Evolutionary conservation across 1,140 invertebrate genomes (phyloP), one percentile per base, ranked within the genome.

Genomic region (Daktulosphaira vitifoliae): DNA sequence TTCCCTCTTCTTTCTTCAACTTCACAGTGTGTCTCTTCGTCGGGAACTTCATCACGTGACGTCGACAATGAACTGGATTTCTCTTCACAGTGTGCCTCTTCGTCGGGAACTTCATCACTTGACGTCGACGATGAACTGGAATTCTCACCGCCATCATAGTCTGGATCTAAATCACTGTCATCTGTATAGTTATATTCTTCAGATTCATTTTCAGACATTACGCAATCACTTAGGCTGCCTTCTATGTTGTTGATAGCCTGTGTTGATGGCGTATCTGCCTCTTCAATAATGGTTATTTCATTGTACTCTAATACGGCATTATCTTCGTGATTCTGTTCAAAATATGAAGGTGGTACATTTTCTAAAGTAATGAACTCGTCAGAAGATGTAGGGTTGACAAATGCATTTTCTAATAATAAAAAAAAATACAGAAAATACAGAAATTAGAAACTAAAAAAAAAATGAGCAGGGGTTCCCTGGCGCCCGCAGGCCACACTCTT

Each of bases 141-240:
- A 48, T 48, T 48, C 44, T 48, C 44, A 48, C 20, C 44, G 16
- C 44, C 44, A n/a, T n/a, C n/a, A 48, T 48, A 48, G 44, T 48
- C 44, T 48, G 44, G 44, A 48, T 48, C 44, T 20, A 22, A 48
- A 48, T 48, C 44, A 48, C 44, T 48, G 44, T 48, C 44, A 48
- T 48, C 44, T 20, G 44, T 48, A 48, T 22, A 0, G 44, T 48
- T 48, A 48, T 22, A 48, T 48, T 1, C 44, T 48, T 20, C 22
- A 48, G 44, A 48, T 48, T 48, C 44, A 48, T 48, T 1, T 20
- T 48, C 44, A 48, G 44, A 48, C 44, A 48, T 48, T 48, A 22
- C 18, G 9, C 22, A 48, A 48, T 20, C 44, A 48, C n/a, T 22
- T 48, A 48, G 44, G 0, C 0, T 48, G 22, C 1, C 22, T 48